These are phyloP conservation scores for Melanogrammus aeglefinus DNA, from an alignment of 2,797 vertebrate genomes.

Conservation along the genomic window DNA sequence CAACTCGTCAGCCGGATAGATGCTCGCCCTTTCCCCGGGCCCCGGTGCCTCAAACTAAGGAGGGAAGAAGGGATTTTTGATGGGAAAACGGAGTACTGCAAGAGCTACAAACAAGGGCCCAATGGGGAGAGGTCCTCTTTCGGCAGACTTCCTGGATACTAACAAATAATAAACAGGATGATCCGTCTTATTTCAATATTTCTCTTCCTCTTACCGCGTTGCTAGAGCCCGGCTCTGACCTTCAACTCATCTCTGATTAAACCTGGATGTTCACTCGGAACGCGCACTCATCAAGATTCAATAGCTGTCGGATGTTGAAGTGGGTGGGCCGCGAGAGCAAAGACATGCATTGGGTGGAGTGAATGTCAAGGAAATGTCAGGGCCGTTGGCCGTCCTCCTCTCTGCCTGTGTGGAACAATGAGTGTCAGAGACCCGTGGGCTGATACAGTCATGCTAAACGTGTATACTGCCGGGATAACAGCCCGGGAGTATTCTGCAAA, in stretches of 20 bases:
- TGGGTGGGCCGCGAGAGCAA: neutral
- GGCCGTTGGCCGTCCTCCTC: neutral
- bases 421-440: neutral
- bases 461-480: neutral
- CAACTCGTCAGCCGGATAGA: constrained; percentile 38
- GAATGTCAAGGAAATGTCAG: neutral
- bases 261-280: neutral
- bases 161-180: no score
- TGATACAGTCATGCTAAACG: neutral
- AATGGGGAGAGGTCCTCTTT: no score
- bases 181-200: no score
- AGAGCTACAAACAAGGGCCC: no score
- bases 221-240: no score
- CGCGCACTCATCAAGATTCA: neutral
- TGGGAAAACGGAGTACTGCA: no score
- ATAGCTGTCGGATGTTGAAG: neutral
- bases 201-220: no score
- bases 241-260: neutral
- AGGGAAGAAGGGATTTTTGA: no score
- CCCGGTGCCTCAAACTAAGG: no score
- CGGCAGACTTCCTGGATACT: no score
- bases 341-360: neutral
- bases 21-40: constrained; percentile 23
- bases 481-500: neutral
- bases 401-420: neutral